Evolutionary conservation across 2,888 invertebrate genomes (phyloP).

Genomic region (Amaurobius ferox): DNA sequence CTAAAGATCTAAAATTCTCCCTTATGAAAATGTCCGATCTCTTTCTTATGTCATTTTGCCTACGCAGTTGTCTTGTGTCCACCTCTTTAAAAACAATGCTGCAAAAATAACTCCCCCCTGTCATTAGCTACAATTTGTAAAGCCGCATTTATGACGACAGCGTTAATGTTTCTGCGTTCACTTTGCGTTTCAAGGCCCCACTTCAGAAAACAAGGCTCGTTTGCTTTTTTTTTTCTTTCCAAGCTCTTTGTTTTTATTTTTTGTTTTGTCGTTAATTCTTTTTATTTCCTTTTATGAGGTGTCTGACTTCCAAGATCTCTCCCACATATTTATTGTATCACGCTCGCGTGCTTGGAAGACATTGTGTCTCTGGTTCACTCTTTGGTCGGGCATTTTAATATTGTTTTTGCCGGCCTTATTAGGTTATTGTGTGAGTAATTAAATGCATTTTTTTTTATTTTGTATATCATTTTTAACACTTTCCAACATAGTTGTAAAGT

Average conservation of each 20-base stretch:
- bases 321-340: constrained; percentile 5
- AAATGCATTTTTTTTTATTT: no score
- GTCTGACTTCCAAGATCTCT: not conserved
- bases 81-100: not conserved
- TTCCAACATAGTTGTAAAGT: no score
- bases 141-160: constrained; percentile 2
- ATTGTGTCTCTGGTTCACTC: no score
- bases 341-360: no score
- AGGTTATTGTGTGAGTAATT: no score
- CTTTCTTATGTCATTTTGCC: not conserved
- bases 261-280: constrained; percentile 5
- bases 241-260: not conserved
- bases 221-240: not conserved
- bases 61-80: not conserved
- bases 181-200: not conserved
- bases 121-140: constrained; percentile 12
- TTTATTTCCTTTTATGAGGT: not conserved
- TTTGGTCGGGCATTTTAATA: no score
- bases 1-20: no score
- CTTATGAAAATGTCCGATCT: no score
- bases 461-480: no score
- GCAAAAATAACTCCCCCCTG: not conserved
- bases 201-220: not conserved
- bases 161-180: constrained; percentile 7
- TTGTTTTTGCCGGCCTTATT: no score